Conservation (phyloP, 2,797 vertebrate genomes). For the Pangasius mekongensis region DNA sequence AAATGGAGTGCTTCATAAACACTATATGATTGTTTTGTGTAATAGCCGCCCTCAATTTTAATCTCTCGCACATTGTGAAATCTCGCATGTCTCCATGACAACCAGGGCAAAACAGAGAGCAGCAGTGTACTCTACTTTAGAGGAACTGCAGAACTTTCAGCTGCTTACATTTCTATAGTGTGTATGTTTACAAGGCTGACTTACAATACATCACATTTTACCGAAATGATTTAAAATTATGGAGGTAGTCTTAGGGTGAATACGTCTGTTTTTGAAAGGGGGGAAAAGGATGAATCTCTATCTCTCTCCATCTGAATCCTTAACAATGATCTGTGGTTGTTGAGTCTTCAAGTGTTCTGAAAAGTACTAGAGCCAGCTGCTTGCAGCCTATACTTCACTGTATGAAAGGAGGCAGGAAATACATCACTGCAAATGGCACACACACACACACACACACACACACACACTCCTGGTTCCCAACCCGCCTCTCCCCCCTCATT, state of each 20-base stretch:
- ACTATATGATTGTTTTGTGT: slow-evolving; percentile 41
- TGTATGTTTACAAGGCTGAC: slow-evolving; percentile 21
- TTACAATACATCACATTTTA: slow-evolving; percentile 28
- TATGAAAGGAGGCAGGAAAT: slow-evolving; percentile 60
- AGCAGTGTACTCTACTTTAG: neutral
- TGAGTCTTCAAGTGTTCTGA: slow-evolving; percentile 53
- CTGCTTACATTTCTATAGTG: slow-evolving; percentile 13
- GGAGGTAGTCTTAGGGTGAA: slow-evolving; percentile 29
- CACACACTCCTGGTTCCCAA: slow-evolving; percentile 47
- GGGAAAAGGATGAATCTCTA: slow-evolving; percentile 21
- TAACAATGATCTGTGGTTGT: slow-evolving; percentile 57
- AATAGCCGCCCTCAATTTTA: slow-evolving; percentile 40
- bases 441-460: slow-evolving; percentile 51
- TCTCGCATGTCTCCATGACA: slow-evolving; percentile 50
- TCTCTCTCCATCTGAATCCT: slow-evolving; percentile 24
- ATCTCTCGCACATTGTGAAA: slow-evolving; percentile 47
- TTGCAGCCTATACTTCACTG: slow-evolving; percentile 56
- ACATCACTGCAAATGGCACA: slow-evolving; percentile 71
- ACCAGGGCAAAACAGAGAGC: slow-evolving; percentile 40
- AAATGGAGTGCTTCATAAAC: slow-evolving; percentile 31
- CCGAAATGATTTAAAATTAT: slow-evolving; percentile 32
- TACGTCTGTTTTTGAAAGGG: slow-evolving; percentile 37
- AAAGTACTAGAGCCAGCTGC: slow-evolving; percentile 59
- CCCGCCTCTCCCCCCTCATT: slow-evolving; percentile 57
- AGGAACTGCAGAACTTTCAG: slow-evolving; percentile 3